phyloP scores from a whole-genome alignment of 1,140 invertebrate species.

The Lordiphosa mommai region DNA sequence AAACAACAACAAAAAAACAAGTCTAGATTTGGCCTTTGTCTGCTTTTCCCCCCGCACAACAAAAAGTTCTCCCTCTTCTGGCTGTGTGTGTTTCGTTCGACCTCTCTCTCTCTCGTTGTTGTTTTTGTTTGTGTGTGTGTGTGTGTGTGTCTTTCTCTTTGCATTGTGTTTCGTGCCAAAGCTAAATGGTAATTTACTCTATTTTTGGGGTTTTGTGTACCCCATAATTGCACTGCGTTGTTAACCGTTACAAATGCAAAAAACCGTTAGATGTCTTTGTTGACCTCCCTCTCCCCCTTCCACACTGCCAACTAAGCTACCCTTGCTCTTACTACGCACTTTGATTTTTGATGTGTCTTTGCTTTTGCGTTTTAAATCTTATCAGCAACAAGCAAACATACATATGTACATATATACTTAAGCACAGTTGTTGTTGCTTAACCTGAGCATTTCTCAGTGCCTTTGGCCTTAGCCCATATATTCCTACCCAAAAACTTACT shows the following conservation, averaged over 20 bases:
- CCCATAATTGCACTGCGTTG: constrained; percentile 13
- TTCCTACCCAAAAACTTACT: neutral
- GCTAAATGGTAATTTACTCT: constrained; percentile 18
- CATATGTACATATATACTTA: constrained; percentile 10
- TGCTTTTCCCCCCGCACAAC: constrained; percentile 9
- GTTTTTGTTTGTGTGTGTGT: neutral
- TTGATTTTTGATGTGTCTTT: constrained; percentile 44
- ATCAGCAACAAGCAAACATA: constrained; percentile 34
- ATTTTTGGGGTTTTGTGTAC: constrained; percentile 21
- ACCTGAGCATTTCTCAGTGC: constrained; percentile 11
- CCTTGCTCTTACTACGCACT: constrained; percentile 59
- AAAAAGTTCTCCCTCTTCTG: neutral
- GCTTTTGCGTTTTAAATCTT: constrained; percentile 70
- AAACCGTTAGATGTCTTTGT: constrained; percentile 1
- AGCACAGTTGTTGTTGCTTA: constrained; percentile 2
- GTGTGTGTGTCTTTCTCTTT: constrained; percentile 2
- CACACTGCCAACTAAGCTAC: neutral
- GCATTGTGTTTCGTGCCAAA: constrained; percentile 11
- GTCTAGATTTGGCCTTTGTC: constrained; percentile 3
- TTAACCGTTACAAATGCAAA: constrained; percentile 12
- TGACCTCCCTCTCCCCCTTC: neutral
- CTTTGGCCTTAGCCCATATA: constrained; percentile 31
- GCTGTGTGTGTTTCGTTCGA: neutral
- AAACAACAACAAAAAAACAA: no score
- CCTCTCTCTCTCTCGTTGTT: neutral